These are phyloP conservation scores for Rhynchophorus ferrugineus DNA, from an alignment of 1,140 invertebrate genomes.

Conservation along the genomic window DNA sequence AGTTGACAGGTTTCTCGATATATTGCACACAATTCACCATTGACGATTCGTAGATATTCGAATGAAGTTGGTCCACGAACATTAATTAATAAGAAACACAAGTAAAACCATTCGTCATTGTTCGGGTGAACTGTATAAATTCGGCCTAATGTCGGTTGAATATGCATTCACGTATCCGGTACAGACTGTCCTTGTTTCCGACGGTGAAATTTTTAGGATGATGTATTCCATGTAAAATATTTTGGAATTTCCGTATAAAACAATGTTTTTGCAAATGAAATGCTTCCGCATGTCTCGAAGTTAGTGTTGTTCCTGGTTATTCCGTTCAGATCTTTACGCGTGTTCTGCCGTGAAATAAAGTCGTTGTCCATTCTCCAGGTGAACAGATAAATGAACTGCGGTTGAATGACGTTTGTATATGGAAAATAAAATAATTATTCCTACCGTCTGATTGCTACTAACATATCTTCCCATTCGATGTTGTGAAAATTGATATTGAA, in stretches of 20 bases:
- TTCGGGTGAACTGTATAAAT: conserved; percentile 40
- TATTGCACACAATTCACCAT: conserved; percentile 39
- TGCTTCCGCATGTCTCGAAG: conserved; percentile 39
- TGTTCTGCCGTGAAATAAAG: conserved; percentile 37
- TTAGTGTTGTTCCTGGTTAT: conserved; percentile 26
- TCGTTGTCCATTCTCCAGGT: conserved; percentile 44
- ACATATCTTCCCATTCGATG: conserved; percentile 42
- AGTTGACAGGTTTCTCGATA: too few relatives aligned
- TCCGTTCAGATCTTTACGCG: conserved; percentile 10
- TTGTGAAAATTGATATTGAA: too few relatives aligned
- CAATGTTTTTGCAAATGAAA: conserved; percentile 40
- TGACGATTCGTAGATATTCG: conserved; percentile 40
- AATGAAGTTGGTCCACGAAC: conserved; percentile 44
- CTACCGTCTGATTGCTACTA: conserved; percentile 42
- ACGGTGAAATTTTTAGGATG: conserved; percentile 34
- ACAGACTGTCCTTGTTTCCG: conserved; percentile 36
- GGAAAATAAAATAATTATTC: conserved; percentile 35
- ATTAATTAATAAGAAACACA: conserved; percentile 42
- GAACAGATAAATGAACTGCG: conserved; percentile 42
- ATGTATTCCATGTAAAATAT: conserved; percentile 41
- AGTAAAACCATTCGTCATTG: conserved; percentile 42
- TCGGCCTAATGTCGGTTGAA: conserved; percentile 37
- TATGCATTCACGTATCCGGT: conserved; percentile 31
- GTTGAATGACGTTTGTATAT: conserved; percentile 41
- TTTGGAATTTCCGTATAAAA: conserved; percentile 40